A percentile compares a stretch with the other conserved stretches of the same genome.
Evolutionary conservation across 2,797 vertebrate species (phyloP).

Genomic region (Myotis findleyi): DNA sequence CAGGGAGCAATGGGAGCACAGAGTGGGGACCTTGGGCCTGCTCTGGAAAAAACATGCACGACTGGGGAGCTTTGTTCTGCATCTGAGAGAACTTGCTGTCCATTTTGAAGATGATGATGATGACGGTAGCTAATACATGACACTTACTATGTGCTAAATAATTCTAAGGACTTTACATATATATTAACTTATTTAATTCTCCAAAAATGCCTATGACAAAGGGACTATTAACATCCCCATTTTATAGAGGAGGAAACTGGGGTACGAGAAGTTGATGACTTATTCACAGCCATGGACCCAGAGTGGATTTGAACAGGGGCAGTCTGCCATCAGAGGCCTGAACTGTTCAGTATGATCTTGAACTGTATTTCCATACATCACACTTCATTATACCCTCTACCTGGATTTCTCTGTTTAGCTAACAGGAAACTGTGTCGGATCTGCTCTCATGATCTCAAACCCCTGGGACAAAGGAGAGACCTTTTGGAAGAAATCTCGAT

Average conservation of each 20-base stretch:
- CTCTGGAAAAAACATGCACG: neutral
- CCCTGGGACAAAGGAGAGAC: neutral
- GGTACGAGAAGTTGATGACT: neutral
- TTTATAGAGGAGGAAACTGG: neutral
- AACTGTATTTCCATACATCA: neutral
- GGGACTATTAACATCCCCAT: neutral
- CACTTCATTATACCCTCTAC: neutral
- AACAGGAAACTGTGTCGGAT: neutral
- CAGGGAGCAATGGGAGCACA: neutral
- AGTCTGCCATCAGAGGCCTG: neutral
- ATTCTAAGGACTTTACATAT: neutral
- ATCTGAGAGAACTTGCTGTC: neutral
- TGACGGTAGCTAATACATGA: neutral
- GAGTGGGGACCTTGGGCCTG: neutral
- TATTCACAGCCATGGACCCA: neutral
- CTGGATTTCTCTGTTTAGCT: constrained; percentile 5
- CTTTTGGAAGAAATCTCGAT: neutral
- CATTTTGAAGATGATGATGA: neutral
- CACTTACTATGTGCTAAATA: neutral
- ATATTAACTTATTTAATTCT: neutral
- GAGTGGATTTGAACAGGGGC: neutral
- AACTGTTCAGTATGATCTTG: neutral
- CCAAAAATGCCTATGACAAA: neutral
- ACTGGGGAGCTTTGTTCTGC: neutral
- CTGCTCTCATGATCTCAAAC: neutral